Percentiles rank a stretch among this genome's conserved stretches.
Conservation (phyloP, 2,888 invertebrate genomes). For the Macrosoma leucophasiata region DNA sequence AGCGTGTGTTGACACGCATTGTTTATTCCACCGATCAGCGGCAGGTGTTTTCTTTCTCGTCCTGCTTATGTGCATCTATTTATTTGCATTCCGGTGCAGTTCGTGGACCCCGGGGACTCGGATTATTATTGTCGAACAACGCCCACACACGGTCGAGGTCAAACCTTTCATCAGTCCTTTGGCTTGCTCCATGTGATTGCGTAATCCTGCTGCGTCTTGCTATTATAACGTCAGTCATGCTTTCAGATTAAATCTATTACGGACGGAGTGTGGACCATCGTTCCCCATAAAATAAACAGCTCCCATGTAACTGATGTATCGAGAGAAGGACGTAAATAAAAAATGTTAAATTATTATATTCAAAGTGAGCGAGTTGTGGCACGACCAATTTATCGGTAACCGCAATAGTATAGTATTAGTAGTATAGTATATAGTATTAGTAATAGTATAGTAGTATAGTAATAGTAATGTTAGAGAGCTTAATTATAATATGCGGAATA, state of each 20-base stretch:
- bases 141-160: slow-evolving; percentile 47
- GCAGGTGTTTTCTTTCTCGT: slow-evolving; percentile 65
- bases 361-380: too few relatives aligned
- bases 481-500: slow-evolving; percentile 9
- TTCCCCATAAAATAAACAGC: too few relatives aligned
- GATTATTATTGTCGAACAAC: slow-evolving; percentile 55
- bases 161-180: slow-evolving; percentile 49
- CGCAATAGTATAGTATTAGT: too few relatives aligned
- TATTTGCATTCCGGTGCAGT: slow-evolving; percentile 71
- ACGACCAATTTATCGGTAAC: too few relatives aligned
- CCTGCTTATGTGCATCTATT: slow-evolving; percentile 66
- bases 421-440: too few relatives aligned
- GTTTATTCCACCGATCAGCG: slow-evolving; percentile 61
- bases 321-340: too few relatives aligned
- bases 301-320: too few relatives aligned
- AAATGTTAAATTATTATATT: too few relatives aligned
- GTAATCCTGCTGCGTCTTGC: slow-evolving; percentile 28
- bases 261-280: not conserved
- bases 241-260: slow-evolving; percentile 32
- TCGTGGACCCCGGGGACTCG: slow-evolving; percentile 56
- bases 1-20: slow-evolving; percentile 52
- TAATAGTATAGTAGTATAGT: too few relatives aligned
- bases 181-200: slow-evolving; percentile 38
- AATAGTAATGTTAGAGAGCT: too few relatives aligned
- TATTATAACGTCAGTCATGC: slow-evolving; percentile 39